A percentile compares a stretch with the other conserved stretches of the same genome.
phyloP scores from a whole-genome alignment of 2,113 vertebrate genomes.

The Limnothrissa miodon region DNA sequence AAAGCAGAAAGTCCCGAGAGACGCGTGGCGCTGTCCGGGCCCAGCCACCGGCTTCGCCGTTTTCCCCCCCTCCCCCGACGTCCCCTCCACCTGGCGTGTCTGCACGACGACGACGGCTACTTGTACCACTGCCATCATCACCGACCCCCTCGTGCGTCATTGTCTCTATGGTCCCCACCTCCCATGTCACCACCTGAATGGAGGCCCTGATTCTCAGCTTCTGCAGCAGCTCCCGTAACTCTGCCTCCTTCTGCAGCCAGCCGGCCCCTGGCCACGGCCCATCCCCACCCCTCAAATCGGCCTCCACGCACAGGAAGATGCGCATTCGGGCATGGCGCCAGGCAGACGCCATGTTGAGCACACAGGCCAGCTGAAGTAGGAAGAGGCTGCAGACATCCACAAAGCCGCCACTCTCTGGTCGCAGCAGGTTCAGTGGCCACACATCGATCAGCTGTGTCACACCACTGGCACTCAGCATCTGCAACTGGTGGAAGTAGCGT shows the following conservation, averaged over 20 bases:
- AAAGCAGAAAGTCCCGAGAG: constrained; percentile 56
- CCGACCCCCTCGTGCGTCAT: constrained; percentile 39
- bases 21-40: constrained; percentile 25
- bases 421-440: constrained; percentile 86
- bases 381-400: constrained; percentile 89
- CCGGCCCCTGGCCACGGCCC: constrained; percentile 38
- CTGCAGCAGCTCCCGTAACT: constrained; percentile 77
- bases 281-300: constrained; percentile 58
- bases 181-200: constrained; percentile 84
- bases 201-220: constrained; percentile 84
- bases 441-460: constrained; percentile 76
- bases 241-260: constrained; percentile 80
- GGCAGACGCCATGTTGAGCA: constrained; percentile 85
- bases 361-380: constrained; percentile 89
- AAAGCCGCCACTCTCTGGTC: constrained; percentile 72
- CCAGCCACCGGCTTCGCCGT: background rate
- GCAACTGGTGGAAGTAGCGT: constrained; percentile 76
- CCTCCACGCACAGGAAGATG: constrained; percentile 85
- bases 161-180: constrained; percentile 65
- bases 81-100: background rate
- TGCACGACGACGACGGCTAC: background rate
- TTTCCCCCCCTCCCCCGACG: background rate
- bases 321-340: constrained; percentile 82
- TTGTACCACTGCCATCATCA: constrained; percentile 23
- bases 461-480: constrained; percentile 61